Percentiles rank a stretch among this genome's conserved stretches.
These are phyloP conservation scores for Drosophila acutilabella DNA, from an alignment of 2,888 invertebrate species.

Conservation along the genomic window DNA sequence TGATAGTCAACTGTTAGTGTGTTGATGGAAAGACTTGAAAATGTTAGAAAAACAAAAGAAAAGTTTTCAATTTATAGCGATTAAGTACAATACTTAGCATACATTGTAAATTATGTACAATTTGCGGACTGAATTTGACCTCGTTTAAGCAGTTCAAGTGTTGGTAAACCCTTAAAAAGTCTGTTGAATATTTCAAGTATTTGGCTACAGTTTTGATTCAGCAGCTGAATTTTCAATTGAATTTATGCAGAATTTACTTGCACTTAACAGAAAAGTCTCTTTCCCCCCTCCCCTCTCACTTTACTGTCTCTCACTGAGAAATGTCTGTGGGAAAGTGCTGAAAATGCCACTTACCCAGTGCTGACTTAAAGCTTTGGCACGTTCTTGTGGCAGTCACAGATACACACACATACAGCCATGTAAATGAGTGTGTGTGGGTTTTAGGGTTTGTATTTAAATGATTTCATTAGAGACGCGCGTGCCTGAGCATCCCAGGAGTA, in stretches of 20 bases:
- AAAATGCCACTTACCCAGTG: constrained; percentile 9
- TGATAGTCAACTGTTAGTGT: neutral
- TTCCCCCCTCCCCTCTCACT: neutral
- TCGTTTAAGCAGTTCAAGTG: too few relatives aligned
- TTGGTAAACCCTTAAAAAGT: neutral
- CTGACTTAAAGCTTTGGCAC: constrained; percentile 50
- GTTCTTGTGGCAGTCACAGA: constrained; percentile 53
- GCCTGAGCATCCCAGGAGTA: constrained; percentile 61
- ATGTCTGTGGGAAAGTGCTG: constrained; percentile 15
- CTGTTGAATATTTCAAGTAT: neutral
- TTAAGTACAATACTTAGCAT: too few relatives aligned
- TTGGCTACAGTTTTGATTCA: neutral
- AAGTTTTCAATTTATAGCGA: too few relatives aligned
- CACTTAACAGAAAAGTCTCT: neutral
- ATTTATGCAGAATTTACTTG: neutral
- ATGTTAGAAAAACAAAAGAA: neutral
- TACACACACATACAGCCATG: constrained; percentile 9
- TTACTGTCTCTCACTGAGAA: neutral
- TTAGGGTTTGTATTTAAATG: constrained; percentile 71
- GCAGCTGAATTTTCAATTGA: neutral
- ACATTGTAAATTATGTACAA: too few relatives aligned
- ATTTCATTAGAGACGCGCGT: constrained; percentile 75
- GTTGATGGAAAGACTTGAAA: neutral
- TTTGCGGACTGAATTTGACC: too few relatives aligned
- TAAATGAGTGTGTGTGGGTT: constrained; percentile 14